Base-by-base conservation (phyloP, 2,113 vertebrate species). In the Tringa solitaria region DNA sequence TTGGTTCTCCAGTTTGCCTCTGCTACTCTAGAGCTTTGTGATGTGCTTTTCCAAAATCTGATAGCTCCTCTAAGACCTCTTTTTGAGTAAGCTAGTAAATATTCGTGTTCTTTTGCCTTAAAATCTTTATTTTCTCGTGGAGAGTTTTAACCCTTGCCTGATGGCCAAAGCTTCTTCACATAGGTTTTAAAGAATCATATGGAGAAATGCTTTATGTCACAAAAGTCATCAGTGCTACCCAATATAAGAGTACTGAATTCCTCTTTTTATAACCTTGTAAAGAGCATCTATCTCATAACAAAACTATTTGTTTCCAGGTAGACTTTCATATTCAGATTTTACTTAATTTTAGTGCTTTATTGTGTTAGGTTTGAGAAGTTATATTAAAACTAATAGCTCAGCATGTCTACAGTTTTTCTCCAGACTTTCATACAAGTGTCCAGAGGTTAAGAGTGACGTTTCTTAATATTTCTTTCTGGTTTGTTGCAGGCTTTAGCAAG, bases 401-500 rank as follows among this genome's bases (percentile, higher is more conserved):
- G 60, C 27, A 5, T 41, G 41, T 24, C 37, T 75, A 50, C 19
- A 53, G 35, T 32, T 69, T 22, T 41, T 56, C 32, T 85, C 39
- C 37, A 73, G 50, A 27, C 53, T 56, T 88, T 69, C 20, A 41
- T 23, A 16, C 26, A 30, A 73, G 46, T 79, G 32, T 35, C 41
- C 50, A 76, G 61, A 54, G 35, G 14, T 45, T 35, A 72, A 51
- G 57, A 73, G 65, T 45, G 27, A 7, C 8, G 22, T 56, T 54
- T 20, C 24, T 51, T 72, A 41, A 15, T 20, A 6, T 70, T 45
- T 84, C 26, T 63, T 35, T 89, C 59, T 95, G 26, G 45, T 30
- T 64, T 82, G 7, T 90, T 89, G 65, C 97, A 99, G 99, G 96
- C 97, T 16, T 97, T 99, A 68, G 98, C 98, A 73, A 98, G 99